Percentiles rank a stretch among this genome's conserved stretches.
phyloP scores from a whole-genome alignment of 2,797 vertebrate genomes.

The Manis pentadactyla region DNA sequence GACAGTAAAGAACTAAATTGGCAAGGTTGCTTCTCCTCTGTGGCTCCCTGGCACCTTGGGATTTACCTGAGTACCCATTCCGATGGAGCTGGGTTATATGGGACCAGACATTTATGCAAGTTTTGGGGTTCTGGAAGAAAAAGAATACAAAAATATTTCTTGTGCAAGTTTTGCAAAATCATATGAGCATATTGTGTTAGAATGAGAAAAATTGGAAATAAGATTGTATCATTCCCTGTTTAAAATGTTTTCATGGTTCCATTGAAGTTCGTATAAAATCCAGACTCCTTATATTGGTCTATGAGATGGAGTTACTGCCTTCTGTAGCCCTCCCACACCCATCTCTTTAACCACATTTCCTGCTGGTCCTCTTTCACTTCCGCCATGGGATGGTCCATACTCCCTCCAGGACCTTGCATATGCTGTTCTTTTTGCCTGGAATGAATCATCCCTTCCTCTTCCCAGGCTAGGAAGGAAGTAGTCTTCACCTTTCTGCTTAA shows the following conservation, averaged over 20 bases:
- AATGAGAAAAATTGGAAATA: conserved; percentile 37
- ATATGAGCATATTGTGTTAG: not conserved
- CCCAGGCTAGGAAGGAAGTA: not conserved
- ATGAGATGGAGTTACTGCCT: not conserved
- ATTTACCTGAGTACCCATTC: not conserved
- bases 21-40: not conserved
- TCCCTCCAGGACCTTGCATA: not conserved
- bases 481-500: not conserved
- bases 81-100: not conserved
- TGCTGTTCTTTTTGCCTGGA: not conserved
- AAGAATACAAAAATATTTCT: not conserved
- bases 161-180: conserved; percentile 13
- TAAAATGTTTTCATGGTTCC: conserved; percentile 22
- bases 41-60: not conserved
- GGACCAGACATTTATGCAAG: not conserved
- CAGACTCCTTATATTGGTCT: not conserved
- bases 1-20: not conserved
- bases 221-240: not conserved
- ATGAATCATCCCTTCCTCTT: conserved; percentile 33
- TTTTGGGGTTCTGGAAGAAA: conserved; percentile 18
- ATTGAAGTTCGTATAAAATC: conserved; percentile 35
- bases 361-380: conserved; percentile 70
- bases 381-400: not conserved
- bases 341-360: conserved; percentile 45
- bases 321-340: not conserved